Evolutionary conservation across 2,113 vertebrate genomes (phyloP).

Genomic region (Pangasianodon hypophthalmus): DNA sequence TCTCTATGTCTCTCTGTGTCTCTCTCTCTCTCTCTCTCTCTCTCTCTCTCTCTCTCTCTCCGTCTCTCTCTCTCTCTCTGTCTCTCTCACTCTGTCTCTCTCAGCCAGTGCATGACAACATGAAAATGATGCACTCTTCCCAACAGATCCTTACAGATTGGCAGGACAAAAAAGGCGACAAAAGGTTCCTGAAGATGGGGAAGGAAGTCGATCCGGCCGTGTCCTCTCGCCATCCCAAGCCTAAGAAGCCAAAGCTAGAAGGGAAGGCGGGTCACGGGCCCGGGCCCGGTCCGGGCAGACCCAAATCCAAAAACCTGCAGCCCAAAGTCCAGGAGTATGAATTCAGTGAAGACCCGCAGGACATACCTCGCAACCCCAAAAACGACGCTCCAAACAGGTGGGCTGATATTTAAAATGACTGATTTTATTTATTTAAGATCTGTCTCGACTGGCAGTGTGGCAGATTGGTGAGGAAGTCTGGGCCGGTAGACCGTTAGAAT

Average conservation of each 20-base stretch:
- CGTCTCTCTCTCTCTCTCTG: background rate
- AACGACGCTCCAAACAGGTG: slow-evolving; percentile 98
- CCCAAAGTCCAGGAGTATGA: slow-evolving; percentile 96
- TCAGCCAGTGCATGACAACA: background rate
- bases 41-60: background rate
- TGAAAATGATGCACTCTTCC: slow-evolving; percentile 2
- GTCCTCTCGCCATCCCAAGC: slow-evolving; percentile 88
- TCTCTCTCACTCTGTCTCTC: background rate
- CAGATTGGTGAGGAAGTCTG: background rate
- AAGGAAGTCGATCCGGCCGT: slow-evolving; percentile 90
- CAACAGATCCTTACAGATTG: slow-evolving; percentile 96
- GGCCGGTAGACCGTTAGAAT: too few species aligned
- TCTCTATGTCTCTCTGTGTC: background rate
- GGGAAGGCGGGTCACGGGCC: slow-evolving; percentile 88
- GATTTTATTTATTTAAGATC: background rate
- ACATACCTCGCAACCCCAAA: slow-evolving; percentile 94
- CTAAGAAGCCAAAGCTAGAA: slow-evolving; percentile 96
- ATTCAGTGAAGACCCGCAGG: slow-evolving; percentile 92
- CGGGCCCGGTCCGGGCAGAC: slow-evolving; percentile 89
- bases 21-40: too few species aligned
- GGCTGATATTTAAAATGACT: background rate
- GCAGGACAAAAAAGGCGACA: slow-evolving; percentile 98
- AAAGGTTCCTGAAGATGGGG: slow-evolving; percentile 87
- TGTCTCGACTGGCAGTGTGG: background rate
- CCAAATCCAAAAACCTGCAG: slow-evolving; percentile 94